Percentiles rank a stretch among this genome's conserved stretches.
phyloP scores from a whole-genome alignment of 2,113 vertebrate species.

The Cheirogaleus medius region DNA sequence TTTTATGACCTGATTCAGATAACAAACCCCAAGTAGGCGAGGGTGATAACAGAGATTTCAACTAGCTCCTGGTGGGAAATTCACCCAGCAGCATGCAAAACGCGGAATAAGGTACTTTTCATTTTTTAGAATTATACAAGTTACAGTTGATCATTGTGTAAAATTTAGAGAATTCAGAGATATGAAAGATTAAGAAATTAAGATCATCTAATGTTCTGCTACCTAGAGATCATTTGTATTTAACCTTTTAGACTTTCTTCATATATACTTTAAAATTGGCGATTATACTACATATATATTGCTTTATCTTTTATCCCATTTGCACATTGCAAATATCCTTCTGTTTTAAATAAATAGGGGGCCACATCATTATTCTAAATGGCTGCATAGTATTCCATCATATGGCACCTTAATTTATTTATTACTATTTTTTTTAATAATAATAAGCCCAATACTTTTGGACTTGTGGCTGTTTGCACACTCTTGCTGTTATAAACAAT shows the following conservation, averaged over 20 bases:
- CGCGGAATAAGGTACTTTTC: not conserved
- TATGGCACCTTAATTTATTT: not conserved
- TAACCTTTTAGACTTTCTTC: not conserved
- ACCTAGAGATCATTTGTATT: not conserved
- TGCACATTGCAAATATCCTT: not conserved
- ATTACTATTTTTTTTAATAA: conserved; percentile 45
- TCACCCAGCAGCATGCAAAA: not conserved
- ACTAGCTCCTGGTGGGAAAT: not conserved
- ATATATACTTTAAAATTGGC: not conserved
- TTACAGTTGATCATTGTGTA: not conserved
- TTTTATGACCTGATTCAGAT: not conserved
- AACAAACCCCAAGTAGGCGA: not conserved
- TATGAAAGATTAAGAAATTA: conserved; percentile 27
- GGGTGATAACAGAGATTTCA: not conserved
- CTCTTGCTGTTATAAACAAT: conserved; percentile 9
- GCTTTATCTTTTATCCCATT: not conserved
- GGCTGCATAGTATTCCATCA: conserved; percentile 1
- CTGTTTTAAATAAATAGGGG: not conserved
- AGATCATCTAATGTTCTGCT: not conserved
- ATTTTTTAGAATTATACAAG: not conserved
- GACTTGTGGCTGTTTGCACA: not conserved
- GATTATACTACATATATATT: not conserved
- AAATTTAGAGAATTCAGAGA: conserved; percentile 17
- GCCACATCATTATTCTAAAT: conserved; percentile 33
- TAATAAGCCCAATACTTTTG: not conserved